A percentile compares a stretch with the other conserved stretches of the same genome.
Evolutionary conservation across 1,140 invertebrate genomes (phyloP).

Genomic region (Pogonomyrmex californicus): DNA sequence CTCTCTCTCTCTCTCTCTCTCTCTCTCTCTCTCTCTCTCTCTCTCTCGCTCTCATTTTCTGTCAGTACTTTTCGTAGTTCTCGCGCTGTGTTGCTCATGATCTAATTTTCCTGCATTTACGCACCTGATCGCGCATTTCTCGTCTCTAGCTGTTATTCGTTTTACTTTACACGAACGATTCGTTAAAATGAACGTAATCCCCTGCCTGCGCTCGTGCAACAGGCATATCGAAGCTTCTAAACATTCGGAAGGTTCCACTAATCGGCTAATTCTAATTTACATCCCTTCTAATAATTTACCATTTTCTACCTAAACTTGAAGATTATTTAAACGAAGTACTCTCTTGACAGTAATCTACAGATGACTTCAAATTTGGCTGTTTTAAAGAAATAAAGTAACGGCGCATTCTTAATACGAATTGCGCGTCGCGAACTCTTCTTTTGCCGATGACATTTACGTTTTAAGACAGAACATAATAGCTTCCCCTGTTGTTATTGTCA

Average conservation of each 20-base stretch:
- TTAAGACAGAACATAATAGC: constrained; percentile 24
- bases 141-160: constrained; percentile 51
- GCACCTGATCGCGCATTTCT: constrained; percentile 52
- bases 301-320: neutral
- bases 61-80: neutral
- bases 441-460: constrained; percentile 28
- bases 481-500: constrained; percentile 6
- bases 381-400: neutral
- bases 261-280: neutral
- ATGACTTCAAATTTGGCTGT: neutral
- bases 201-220: neutral
- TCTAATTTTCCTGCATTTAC: constrained; percentile 66
- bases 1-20: neutral
- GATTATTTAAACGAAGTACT: neutral
- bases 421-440: neutral
- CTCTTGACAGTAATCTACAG: neutral
- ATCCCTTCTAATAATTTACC: neutral
- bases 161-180: constrained; percentile 44
- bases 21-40: neutral
- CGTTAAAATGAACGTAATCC: constrained; percentile 42
- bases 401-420: neutral
- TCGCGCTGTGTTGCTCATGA: constrained; percentile 20
- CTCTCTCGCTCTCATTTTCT: neutral
- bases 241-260: neutral
- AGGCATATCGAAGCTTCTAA: constrained; percentile 24